Conservation (phyloP, 2,888 invertebrate species). For the Penaeus monodon region DNA sequence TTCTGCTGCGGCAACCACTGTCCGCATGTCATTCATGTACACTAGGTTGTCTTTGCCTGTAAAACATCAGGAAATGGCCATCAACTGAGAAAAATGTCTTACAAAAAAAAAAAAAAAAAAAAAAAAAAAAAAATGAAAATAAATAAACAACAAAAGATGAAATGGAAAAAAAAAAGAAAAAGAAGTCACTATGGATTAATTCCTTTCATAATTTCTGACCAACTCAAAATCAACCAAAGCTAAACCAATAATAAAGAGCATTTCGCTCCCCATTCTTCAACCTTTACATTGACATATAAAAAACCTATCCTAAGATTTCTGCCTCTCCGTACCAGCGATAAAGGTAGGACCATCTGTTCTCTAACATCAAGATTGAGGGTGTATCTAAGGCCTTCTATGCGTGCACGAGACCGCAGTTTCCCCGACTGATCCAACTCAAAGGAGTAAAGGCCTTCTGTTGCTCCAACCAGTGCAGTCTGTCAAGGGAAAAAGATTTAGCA, state of each 20-base stretch:
- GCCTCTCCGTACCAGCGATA: conserved; percentile 73
- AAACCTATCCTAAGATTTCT: no score
- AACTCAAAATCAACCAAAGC: no score
- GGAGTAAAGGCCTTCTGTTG: conserved; percentile 76
- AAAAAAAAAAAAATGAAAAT: no score
- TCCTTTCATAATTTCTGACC: no score
- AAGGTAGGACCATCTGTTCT: conserved; percentile 75
- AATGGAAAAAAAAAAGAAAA: no score
- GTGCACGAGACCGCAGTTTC: conserved; percentile 68
- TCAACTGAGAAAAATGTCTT: background rate
- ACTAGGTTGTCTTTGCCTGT: conserved; percentile 74
- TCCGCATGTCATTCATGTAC: conserved; percentile 76
- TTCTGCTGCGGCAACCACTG: conserved; percentile 73
- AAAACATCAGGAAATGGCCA: background rate
- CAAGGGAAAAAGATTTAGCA: conserved; percentile 21
- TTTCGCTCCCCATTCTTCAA: no score
- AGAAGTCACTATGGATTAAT: no score
- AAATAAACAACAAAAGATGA: no score
- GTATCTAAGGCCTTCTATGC: conserved; percentile 74
- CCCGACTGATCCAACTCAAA: conserved; percentile 68
- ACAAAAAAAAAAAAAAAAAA: no score
- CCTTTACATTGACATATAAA: no score
- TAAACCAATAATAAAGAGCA: no score
- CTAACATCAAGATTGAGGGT: conserved; percentile 76
- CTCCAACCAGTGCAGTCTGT: conserved; percentile 74